Evolutionary conservation across 2,797 vertebrate genomes (phyloP), one percentile per base, ranked within the genome.

Genomic region (Pelobates cultripes): DNA sequence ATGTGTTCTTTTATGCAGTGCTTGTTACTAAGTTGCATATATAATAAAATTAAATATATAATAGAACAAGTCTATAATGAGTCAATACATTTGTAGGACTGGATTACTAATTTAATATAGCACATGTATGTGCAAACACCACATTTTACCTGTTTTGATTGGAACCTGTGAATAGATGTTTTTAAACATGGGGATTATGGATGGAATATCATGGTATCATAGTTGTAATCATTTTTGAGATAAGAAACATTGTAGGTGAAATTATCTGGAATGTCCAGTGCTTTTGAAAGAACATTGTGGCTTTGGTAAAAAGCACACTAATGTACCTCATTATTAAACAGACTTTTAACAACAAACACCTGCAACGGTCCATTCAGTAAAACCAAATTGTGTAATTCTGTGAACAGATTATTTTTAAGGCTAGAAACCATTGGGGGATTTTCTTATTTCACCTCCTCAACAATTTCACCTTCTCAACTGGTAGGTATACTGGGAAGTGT

Each of bases 231-330:
- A n/a, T 73, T 73, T 57, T 28, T 73, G 17, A 73, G 13, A 55
- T 47, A 55, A 12, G 71, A 73, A 28, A 73, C 47, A 47, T 47
- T 45, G 6, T 51, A 51, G 43, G 69, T 45, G n/a, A 70, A 45
- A 7, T n/a, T 70, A 47, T 73, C 71, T 73, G 12, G 71, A 7
- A 73, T 55, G 17, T 17, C 71, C 71, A 73, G 71, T 55, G 51
- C 71, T 73, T 55, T 73, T 57, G 43, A 47, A 73, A 7, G 71
- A 73, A 41, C 71, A 73, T 47, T 6, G 40, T 55, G 47, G 47
- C 12, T 55, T 73, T 55, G 47, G 71, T n/a, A 47, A 73, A 15
- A 73, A 53, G 43, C 43, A 73, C 28, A 73, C 71, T 17, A 57
- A 41, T 55, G 47, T 7, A 70, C 69, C 69, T 70, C 45, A 45